Conservation (phyloP, 2,888 invertebrate genomes). For the Agriopis marginaria region DNA sequence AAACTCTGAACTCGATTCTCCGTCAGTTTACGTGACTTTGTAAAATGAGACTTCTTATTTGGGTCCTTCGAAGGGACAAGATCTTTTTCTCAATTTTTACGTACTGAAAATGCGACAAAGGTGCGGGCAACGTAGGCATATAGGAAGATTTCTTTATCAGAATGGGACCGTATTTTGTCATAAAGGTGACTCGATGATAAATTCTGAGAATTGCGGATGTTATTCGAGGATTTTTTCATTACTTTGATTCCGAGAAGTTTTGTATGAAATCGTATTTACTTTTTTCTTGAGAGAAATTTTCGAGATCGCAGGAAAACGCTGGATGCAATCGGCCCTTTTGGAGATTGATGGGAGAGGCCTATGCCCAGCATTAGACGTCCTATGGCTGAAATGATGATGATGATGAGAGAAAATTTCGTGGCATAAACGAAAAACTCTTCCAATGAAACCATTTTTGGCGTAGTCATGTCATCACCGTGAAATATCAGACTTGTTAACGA, state of each 20-base stretch:
- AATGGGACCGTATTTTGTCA: slow-evolving; percentile 21
- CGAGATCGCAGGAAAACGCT: too few relatives aligned
- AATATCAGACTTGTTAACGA: background rate
- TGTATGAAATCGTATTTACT: too few relatives aligned
- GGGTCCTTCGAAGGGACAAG: slow-evolving; percentile 28
- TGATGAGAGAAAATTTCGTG: background rate
- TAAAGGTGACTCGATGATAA: slow-evolving; percentile 7
- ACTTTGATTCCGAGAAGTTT: background rate
- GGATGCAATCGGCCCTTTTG: too few relatives aligned
- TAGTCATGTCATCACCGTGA: background rate
- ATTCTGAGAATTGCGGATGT: background rate
- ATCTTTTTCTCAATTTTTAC: slow-evolving; percentile 28
- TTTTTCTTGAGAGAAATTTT: too few relatives aligned
- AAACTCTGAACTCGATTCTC: slow-evolving; percentile 15
- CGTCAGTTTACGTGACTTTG: slow-evolving; percentile 42
- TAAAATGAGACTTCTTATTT: slow-evolving; percentile 44
- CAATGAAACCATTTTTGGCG: background rate
- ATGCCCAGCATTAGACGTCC: too few relatives aligned
- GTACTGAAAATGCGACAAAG: slow-evolving; percentile 23
- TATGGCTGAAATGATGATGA: too few relatives aligned
- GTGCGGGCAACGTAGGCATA: slow-evolving; percentile 1
- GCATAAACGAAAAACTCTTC: background rate
- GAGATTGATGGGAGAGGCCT: too few relatives aligned
- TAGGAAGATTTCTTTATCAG: slow-evolving; percentile 14
- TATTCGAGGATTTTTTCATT: background rate